Evolutionary conservation across 2,888 invertebrate species (phyloP), one percentile per base, ranked within the genome.

Genomic region (Idaea aversata): DNA sequence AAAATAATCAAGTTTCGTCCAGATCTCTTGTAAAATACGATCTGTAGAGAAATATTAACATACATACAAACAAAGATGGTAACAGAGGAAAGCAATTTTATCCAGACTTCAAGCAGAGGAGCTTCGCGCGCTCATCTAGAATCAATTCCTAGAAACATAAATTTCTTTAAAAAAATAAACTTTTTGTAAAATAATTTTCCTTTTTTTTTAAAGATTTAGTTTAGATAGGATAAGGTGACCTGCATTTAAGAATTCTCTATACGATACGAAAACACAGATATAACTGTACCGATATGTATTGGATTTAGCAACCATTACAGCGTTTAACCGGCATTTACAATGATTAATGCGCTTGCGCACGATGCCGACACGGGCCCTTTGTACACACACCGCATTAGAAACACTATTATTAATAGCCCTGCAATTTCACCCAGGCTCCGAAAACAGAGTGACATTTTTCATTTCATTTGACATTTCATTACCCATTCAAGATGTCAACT

Each of bases 301-400:
- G 84, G 84, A 87, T 88, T 88, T 86, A 86, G 83, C 82, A 76
- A 77, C 83, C 83, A 86, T 85, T 87, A 84, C 81, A 78, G 77
- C 79, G 82, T 81, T 84, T 81, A 80, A 78, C 79, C 78, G 79
- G 77, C 81, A 78, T 79, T 83, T 77, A 79, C 77, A 80, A 84
- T 88, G 88, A 90, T 88, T 87, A 88, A 90, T 87, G 82, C 73
- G 62, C 68, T 70, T 63, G 68, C 62, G 68, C 60, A 47, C 57
- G 57, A 57, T n/a, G 38, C 38, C 15, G 47, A 47, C 61, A 61
- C 61, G 63, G 62, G 65, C 66, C 65, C 66, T 66, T 74, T 77
- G 77, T 73, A 77, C 75, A 77, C 74, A 77, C 74, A 73, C 57
- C 47, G 69, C 71, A 63, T 69, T 68, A 67, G 34, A 57, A 57